Conservation (phyloP, 2,888 invertebrate genomes). For the Drosophila mimica region DNA sequence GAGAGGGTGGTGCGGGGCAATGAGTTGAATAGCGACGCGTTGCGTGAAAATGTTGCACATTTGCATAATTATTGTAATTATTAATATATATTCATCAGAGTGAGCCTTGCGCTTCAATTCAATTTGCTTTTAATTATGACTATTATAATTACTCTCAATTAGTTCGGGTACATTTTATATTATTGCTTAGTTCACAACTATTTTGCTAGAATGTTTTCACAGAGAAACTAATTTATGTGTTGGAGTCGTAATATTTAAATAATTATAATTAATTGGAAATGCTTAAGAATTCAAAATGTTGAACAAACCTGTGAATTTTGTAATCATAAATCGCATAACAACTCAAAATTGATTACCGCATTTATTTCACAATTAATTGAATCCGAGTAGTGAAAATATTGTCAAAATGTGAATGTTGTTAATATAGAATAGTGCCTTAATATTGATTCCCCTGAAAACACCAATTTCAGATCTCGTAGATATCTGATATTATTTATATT, state of each 20-base stretch:
- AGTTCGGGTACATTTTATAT: slow-evolving; percentile 60
- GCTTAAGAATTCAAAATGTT: neutral
- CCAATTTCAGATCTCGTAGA: neutral
- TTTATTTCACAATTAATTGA: neutral
- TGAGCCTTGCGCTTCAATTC: slow-evolving; percentile 67
- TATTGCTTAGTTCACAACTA: slow-evolving; percentile 11
- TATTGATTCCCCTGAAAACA: neutral
- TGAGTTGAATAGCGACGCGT: slow-evolving; percentile 39
- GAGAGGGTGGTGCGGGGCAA: slow-evolving; percentile 2
- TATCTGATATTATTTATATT: neutral
- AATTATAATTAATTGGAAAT: neutral
- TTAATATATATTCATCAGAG: slow-evolving; percentile 73
- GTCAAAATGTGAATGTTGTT: neutral
- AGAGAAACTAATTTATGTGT: neutral
- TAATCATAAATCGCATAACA: neutral
- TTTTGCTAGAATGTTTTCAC: neutral
- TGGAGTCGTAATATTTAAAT: neutral
- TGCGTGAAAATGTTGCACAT: slow-evolving; percentile 65
- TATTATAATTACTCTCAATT: slow-evolving; percentile 68
- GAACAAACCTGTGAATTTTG: neutral
- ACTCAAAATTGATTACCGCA: neutral
- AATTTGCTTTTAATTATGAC: slow-evolving; percentile 72
- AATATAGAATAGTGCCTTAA: neutral
- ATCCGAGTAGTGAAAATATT: neutral
- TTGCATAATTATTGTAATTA: slow-evolving; percentile 76